Base-by-base conservation (phyloP, 2,113 vertebrate genomes). In the Anseranas semipalmata region DNA sequence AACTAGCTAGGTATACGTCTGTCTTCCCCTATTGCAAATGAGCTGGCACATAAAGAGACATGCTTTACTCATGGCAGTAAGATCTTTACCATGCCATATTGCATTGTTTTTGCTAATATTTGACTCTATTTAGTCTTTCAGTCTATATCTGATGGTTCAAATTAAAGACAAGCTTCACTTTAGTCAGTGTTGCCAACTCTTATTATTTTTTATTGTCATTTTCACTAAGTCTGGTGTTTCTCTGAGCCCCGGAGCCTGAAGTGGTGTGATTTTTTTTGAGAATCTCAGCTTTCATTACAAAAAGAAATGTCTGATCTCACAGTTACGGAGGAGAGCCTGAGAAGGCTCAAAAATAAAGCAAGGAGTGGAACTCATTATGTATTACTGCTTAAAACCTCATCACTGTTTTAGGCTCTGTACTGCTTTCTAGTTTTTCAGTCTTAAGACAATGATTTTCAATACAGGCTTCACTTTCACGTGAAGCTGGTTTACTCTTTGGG, bases 311-410 rank as follows among this genome's bases (percentile, higher is more conserved):
- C 45, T 88, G 71, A 83, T 84, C 81, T 89, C 4, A 3, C 15
- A 22, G 88, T 56, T 86, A 72, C 43, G 32, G n/a, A 85, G 6
- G 16, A 93, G 84, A 93, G 60, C n/a, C 73, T 72, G 73, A 91
- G 45, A 92, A 90, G 67, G 67, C 48, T 89, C 55, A 67, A 62
- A 84, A 78, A 76, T 39, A 68, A 95, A 93, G 62, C 43, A 74
- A 78, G 56, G 67, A 71, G 79, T 71, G 35, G 35, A 95, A 75
- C 77, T 41, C 20, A 46, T 43, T 74, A 86, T 13, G 16, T 70
- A 78, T 55, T 81, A 76, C 46, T 80, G 46, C 50, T 85, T 94
- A 87, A 92, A 95, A 89, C 80, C 70, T 87, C 92, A 87, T 78
- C 70, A 46, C 27, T 96, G 62, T 67, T 94, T 82, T 60, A 66